Conservation (phyloP, 2,113 vertebrate genomes). For the Nothoprocta perdicaria region DNA sequence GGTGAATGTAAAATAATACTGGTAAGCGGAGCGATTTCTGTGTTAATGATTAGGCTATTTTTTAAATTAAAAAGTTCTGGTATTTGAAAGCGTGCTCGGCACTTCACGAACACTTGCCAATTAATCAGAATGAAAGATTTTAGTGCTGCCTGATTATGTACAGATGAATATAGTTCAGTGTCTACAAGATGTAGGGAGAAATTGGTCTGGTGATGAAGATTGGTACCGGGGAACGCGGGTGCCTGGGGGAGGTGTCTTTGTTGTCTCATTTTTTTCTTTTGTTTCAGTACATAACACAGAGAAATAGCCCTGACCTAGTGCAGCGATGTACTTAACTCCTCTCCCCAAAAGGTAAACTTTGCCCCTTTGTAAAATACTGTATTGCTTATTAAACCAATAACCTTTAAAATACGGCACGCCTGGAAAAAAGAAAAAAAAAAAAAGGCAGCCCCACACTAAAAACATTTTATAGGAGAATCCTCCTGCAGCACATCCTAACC, state of each 20-base stretch:
- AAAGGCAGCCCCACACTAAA: slow-evolving; percentile 41
- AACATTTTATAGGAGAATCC: slow-evolving; percentile 70
- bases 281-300: slow-evolving; percentile 66
- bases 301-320: slow-evolving; percentile 61
- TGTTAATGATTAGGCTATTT: slow-evolving; percentile 81
- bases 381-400: slow-evolving; percentile 79
- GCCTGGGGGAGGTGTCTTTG: slow-evolving; percentile 20
- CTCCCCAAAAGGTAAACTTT: slow-evolving; percentile 70
- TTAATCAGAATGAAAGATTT: slow-evolving; percentile 81
- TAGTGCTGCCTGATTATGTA: slow-evolving; percentile 72
- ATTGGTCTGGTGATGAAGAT: slow-evolving; percentile 37
- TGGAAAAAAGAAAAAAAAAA: not conserved
- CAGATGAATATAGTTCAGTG: slow-evolving; percentile 69
- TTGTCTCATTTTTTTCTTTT: slow-evolving; percentile 57
- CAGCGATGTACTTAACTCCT: slow-evolving; percentile 64
- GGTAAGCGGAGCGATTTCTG: slow-evolving; percentile 77
- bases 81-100: slow-evolving; percentile 74
- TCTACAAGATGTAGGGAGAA: slow-evolving; percentile 59
- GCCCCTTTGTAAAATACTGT: slow-evolving; percentile 67
- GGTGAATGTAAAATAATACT: slow-evolving; percentile 84
- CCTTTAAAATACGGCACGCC: slow-evolving; percentile 72
- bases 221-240: not conserved
- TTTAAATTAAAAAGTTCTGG: slow-evolving; percentile 82
- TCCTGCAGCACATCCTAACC: slow-evolving; percentile 68
- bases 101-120: slow-evolving; percentile 74